A percentile compares a stretch with the other conserved stretches of the same genome.
These are phyloP conservation scores for Stichodactyla helianthus DNA, from an alignment of 64 coral and sea anemone species.

Conservation along the genomic window DNA sequence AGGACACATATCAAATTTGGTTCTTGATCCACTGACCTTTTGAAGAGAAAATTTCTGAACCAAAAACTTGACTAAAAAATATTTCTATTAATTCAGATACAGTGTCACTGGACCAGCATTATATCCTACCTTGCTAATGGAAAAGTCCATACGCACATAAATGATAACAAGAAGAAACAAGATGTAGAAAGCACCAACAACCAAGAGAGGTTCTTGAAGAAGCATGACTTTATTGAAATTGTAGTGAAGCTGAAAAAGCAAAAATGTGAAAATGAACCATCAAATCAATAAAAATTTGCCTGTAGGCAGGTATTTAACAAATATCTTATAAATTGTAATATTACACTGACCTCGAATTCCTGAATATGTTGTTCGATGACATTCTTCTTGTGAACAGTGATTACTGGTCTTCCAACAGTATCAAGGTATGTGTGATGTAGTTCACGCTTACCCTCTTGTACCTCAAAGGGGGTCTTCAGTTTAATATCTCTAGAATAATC, in stretches of 20 bases:
- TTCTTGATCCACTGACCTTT: too few relatives aligned
- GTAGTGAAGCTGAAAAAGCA: conserved; percentile 70
- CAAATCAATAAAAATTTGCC: too few relatives aligned
- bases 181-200: conserved; percentile 95
- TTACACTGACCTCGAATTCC: conserved; percentile 81
- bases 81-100: too few relatives aligned
- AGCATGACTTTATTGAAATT: conserved; percentile 90
- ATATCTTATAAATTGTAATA: too few relatives aligned
- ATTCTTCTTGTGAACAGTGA: conserved; percentile 65
- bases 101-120: not conserved
- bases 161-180: conserved; percentile 93
- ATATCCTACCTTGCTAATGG: conserved; percentile 87
- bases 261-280: not conserved
- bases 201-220: conserved; percentile 89
- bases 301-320: too few relatives aligned
- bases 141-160: conserved; percentile 94
- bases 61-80: too few relatives aligned
- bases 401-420: conserved; percentile 86
- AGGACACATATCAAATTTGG: too few relatives aligned
- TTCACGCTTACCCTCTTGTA: conserved; percentile 68
- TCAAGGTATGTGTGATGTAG: conserved; percentile 90
- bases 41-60: too few relatives aligned
- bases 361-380: conserved; percentile 94
- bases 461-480: conserved; percentile 76
- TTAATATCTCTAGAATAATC: conserved; percentile 51